Percentiles rank a stretch among this genome's conserved stretches.
Conservation (phyloP, 2,113 vertebrate genomes). For the Indicator maculatus region DNA sequence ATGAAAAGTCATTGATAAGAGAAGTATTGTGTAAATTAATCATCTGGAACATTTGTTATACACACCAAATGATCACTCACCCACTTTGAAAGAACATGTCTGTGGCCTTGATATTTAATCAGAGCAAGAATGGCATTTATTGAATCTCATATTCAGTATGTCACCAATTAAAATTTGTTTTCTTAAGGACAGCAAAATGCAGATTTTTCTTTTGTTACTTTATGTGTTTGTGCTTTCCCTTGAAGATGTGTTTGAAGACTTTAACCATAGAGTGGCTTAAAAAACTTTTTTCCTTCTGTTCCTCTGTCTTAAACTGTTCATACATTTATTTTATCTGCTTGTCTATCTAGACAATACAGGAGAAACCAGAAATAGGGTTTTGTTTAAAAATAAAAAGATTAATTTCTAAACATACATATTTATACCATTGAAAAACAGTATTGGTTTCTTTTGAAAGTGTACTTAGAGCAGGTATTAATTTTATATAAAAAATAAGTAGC, state of each 20-base stretch:
- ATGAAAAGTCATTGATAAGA: neutral
- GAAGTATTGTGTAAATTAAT: neutral
- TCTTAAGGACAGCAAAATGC: slow-evolving; percentile 1
- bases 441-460: neutral
- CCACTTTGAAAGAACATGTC: slow-evolving; percentile 57
- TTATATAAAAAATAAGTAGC: neutral
- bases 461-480: neutral
- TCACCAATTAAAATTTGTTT: slow-evolving; percentile 39
- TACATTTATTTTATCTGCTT: neutral
- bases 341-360: neutral
- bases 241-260: neutral
- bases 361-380: neutral
- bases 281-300: neutral
- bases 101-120: slow-evolving; percentile 70
- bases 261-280: neutral
- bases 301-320: neutral
- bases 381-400: neutral
- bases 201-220: slow-evolving; percentile 11
- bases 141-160: slow-evolving; percentile 45
- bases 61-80: slow-evolving; percentile 31
- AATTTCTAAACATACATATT: neutral
- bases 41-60: slow-evolving; percentile 15
- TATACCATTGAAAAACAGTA: neutral
- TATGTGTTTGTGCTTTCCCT: neutral
- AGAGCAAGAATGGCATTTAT: slow-evolving; percentile 55